Percentiles rank a stretch among this genome's conserved stretches.
Conservation (phyloP, 2,113 vertebrate species). For the Microcebus lehilahytsara region DNA sequence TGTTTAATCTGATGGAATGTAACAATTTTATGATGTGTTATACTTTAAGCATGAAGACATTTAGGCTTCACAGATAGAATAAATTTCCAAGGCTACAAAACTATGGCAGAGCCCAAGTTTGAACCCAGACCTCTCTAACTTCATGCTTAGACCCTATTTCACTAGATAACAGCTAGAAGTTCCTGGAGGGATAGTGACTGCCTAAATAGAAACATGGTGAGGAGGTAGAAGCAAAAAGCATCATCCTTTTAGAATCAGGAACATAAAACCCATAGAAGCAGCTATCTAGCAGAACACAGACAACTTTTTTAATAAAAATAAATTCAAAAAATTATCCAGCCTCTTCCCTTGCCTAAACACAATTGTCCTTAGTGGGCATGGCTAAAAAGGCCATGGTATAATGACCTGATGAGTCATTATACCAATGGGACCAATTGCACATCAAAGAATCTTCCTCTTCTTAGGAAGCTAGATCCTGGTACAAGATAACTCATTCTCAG, state of each 20-base stretch:
- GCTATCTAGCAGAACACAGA: background rate
- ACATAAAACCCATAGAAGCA: background rate
- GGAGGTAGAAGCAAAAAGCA: background rate
- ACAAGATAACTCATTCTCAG: background rate
- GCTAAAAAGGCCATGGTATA: background rate
- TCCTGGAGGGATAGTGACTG: background rate
- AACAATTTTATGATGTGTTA: background rate
- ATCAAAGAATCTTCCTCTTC: background rate
- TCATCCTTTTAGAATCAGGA: background rate
- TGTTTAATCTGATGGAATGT: background rate
- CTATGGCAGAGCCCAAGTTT: background rate
- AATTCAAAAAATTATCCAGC: background rate
- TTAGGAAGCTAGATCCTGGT: background rate
- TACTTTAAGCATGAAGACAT: background rate
- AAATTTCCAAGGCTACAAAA: background rate
- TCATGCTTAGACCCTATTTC: background rate
- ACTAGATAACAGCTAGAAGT: background rate
- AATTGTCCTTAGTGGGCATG: background rate
- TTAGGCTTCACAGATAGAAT: background rate
- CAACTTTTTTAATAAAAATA: background rate
- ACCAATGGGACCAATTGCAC: background rate
- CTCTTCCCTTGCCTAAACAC: background rate
- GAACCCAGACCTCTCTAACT: background rate
- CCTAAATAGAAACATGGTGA: background rate
- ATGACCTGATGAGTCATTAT: background rate